Evolutionary conservation across 2,797 vertebrate species (phyloP).

Genomic region (Alauda arvensis): DNA sequence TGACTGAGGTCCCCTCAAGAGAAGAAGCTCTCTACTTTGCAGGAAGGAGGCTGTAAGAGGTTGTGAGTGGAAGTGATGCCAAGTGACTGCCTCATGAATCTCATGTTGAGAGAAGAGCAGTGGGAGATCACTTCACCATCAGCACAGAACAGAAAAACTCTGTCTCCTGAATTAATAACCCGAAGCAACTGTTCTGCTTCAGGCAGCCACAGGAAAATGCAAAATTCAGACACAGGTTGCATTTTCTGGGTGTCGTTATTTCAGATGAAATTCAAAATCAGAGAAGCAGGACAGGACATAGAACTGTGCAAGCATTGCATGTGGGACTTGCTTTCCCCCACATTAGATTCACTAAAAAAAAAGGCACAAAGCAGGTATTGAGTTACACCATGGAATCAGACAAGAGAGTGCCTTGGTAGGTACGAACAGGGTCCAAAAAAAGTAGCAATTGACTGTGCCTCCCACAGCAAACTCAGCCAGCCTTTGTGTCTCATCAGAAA

Average conservation of each 20-base stretch:
- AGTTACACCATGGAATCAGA: neutral
- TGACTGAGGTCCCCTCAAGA: slow-evolving; percentile 24
- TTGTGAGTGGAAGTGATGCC: slow-evolving; percentile 28
- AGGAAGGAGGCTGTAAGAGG: slow-evolving; percentile 2
- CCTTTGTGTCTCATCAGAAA: neutral
- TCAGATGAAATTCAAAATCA: neutral
- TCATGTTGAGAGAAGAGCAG: slow-evolving; percentile 30
- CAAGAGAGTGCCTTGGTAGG: neutral
- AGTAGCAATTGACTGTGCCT: neutral
- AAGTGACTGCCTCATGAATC: slow-evolving; percentile 47
- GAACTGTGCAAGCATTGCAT: neutral
- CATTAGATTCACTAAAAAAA: neutral
- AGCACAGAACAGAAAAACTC: slow-evolving; percentile 5
- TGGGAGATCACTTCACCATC: slow-evolving; percentile 47
- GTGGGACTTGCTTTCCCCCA: neutral
- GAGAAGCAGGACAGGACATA: neutral
- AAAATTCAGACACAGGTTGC: neutral
- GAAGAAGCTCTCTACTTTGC: slow-evolving; percentile 12
- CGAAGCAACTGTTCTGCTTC: slow-evolving; percentile 11
- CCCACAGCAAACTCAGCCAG: neutral
- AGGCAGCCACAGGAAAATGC: neutral
- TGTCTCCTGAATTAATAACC: slow-evolving; percentile 45
- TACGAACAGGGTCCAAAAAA: neutral
- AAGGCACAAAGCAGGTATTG: neutral
- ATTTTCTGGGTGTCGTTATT: neutral